A percentile compares a stretch with the other conserved stretches of the same genome.
phyloP scores from a whole-genome alignment of 2,797 vertebrate genomes.

The Merluccius polli region DNA sequence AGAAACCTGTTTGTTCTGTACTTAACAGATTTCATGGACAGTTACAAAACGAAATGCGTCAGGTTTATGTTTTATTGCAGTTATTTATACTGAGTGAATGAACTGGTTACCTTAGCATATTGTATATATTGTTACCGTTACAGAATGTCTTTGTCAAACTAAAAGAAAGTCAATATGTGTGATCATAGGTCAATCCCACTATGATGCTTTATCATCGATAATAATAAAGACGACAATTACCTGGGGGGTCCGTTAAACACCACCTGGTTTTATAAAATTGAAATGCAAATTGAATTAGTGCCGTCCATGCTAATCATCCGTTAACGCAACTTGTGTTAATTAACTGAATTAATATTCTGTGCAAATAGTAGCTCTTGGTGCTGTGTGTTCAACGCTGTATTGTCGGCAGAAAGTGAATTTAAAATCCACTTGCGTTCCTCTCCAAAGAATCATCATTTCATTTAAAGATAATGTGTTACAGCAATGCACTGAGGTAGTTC shows the following conservation, averaged over 20 bases:
- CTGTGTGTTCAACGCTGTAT: background rate
- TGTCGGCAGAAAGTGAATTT: background rate
- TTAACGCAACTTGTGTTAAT: constrained; percentile 23
- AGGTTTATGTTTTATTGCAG: no score
- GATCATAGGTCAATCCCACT: background rate
- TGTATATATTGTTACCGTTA: background rate
- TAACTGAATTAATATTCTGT: background rate
- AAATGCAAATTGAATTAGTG: constrained; percentile 18
- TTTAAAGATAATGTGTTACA: background rate
- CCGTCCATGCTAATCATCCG: constrained; percentile 17
- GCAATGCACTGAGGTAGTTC: background rate
- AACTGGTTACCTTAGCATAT: background rate
- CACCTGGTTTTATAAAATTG: background rate
- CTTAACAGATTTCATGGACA: no score
- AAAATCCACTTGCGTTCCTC: background rate
- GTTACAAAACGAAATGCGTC: no score
- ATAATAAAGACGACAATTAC: background rate
- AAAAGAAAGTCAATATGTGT: background rate
- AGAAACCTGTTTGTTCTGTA: no score
- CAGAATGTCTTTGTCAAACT: background rate
- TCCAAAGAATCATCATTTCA: background rate
- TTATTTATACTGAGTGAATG: no score
- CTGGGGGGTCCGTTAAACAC: background rate
- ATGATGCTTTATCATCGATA: background rate
- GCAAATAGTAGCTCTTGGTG: background rate